Evolutionary conservation across 2,797 vertebrate species (phyloP), one percentile per base, ranked within the genome.

Genomic region (Cetoscarus ocellatus): DNA sequence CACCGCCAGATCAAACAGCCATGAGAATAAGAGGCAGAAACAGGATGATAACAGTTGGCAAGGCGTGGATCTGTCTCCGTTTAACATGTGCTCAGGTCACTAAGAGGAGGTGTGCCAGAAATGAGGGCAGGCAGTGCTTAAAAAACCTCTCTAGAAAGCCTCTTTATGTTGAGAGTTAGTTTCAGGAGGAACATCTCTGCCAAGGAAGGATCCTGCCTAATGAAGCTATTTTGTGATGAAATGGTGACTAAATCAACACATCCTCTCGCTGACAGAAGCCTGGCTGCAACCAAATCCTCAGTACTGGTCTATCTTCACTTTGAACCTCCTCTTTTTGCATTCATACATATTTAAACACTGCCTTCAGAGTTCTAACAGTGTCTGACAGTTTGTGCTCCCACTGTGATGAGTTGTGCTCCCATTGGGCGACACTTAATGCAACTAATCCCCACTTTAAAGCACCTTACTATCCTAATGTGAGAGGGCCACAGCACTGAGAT

Each of bases 221-320:
- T 77, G 78, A 85, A 72, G 67, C 72, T 62, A 42, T 84, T 77
- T 80, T 80, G 48, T 54, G 61, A 72, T 65, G 47, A 67, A 80
- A 55, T 55, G n/a, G 34, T 6, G 5, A 39, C 67, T 79, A 63
- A 78, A 77, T 83, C 66, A 47, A 43, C 57, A 69, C 63, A 70
- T 73, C 61, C 61, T 40, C 39, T 67, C 51, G 47, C 35, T 60
- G 47, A 62, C 63, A 39, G 49, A 12, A 19, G 17, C 53, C 39
- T 54, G 3, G 10, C 17, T 66, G 3, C 11, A 18, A 1, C 10
- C 10, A 7, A 13, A 44, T 39, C 38, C 38, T 39, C 38, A 7
- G 43, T 44, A 6, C 43, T 42, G 10, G 48, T 58, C 13, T 48
- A 44, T 56, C 34, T 17, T 36, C n/a, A 50, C 47, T 27, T 3